A percentile compares a stretch with the other conserved stretches of the same genome.
Evolutionary conservation across 2,888 invertebrate genomes (phyloP).

Genomic region (Netelia melanura): DNA sequence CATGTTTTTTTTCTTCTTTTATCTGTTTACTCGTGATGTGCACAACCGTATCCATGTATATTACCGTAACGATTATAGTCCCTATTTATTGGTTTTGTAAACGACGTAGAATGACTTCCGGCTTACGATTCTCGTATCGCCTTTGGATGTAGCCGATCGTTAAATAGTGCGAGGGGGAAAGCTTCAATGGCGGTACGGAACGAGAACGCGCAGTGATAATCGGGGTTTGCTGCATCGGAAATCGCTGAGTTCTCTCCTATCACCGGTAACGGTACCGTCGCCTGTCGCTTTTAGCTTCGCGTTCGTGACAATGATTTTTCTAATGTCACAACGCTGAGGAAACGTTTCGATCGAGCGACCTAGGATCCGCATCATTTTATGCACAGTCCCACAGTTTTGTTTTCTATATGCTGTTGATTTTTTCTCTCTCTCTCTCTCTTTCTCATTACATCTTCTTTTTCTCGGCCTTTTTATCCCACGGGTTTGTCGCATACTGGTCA

Average conservation of each 20-base stretch:
- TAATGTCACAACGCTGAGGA: constrained; percentile 16
- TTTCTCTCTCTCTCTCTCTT: too few species aligned
- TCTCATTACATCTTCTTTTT: too few species aligned
- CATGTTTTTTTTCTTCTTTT: background rate
- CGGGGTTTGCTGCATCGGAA: constrained; percentile 63
- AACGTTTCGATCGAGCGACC: constrained; percentile 47
- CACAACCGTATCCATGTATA: constrained; percentile 52
- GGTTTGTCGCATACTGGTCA: background rate
- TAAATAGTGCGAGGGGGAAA: constrained; percentile 42
- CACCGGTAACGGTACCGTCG: constrained; percentile 5
- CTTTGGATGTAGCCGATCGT: constrained; percentile 49
- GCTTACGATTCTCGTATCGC: constrained; percentile 61
- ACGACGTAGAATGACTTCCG: constrained; percentile 56
- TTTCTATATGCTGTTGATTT: too few species aligned
- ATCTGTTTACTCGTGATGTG: background rate
- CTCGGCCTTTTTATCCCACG: too few species aligned
- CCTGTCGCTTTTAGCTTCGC: constrained; percentile 11
- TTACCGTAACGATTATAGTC: constrained; percentile 52
- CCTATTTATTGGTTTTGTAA: constrained; percentile 50
- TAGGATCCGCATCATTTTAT: background rate
- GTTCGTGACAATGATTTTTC: constrained; percentile 23
- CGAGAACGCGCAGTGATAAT: constrained; percentile 48
- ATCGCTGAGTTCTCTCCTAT: constrained; percentile 44
- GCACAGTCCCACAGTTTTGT: too few species aligned
- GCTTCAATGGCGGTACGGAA: constrained; percentile 12